Base-by-base conservation (phyloP, 1,140 invertebrate genomes). In the Notospermus geniculatus region DNA sequence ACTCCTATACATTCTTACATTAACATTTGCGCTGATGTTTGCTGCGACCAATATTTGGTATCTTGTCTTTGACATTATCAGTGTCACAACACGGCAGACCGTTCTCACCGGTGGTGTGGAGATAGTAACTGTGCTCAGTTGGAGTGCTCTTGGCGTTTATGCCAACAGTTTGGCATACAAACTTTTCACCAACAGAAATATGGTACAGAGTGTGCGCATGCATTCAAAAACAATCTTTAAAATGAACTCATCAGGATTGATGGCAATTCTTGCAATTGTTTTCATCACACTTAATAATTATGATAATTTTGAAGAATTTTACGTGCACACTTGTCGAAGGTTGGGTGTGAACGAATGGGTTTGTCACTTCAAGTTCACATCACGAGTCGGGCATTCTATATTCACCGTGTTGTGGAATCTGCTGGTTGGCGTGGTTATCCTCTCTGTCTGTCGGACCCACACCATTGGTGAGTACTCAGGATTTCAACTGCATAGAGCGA, bases 401-500 rank as follows among this genome's bases (percentile, higher is more conserved):
- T 71, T 82, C 57, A 67, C 71, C 27, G 60, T 78, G 22, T 17
- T 77, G 0, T 83, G 82, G 82, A 82, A 82, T 69, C 62, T 75
- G 32, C 62, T 83, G 13, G 79, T 83, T 1, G 76, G 74, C 4
- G 75, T 78, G 62, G 71, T 82, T n/a, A 57, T 81, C 11, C 71
- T 83, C 13, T 82, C 82, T 19, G 79, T 82, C 1, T 82, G 81
- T 62, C 61, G 81, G 41, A 83, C 81, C 36, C 82, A 83, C 67
- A 82, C 80, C 22, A 78, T 82, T 30, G 79, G 81, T 83, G 73
- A 73, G 78, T 63, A 23, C n/a, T n/a, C n/a, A n/a, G n/a, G n/a
- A n/a, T n/a, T n/a, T n/a, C n/a, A n/a, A n/a, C n/a, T n/a, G n/a
- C n/a, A n/a, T n/a, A n/a, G n/a, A n/a, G n/a, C n/a, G n/a, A n/a